Base-by-base conservation (phyloP, 2,113 vertebrate genomes). In the Boleophthalmus pectinirostris region DNA sequence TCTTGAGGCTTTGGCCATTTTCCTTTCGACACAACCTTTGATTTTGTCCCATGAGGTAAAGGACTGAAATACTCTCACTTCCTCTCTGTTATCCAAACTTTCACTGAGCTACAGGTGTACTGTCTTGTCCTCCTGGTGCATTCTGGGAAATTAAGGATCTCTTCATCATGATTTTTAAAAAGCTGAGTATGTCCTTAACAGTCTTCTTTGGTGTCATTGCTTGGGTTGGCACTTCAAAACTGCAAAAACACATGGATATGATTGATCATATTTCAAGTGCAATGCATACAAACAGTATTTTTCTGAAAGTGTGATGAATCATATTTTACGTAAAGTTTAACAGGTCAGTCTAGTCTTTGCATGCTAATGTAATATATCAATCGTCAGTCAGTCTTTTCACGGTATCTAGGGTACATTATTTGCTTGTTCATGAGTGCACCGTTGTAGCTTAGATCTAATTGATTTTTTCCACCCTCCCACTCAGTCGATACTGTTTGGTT, bases 1-100 rank as follows among this genome's bases (percentile, higher is more conserved):
- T 29, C 70, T 38, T 18, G 69, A 65, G 1, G 1, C 67, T 57
- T 38, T 15, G 2, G 73, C 73, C 75, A 69, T 68, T 67, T 57
- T 66, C 61, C 21, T 21, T 63, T 38, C 10, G 66, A 81, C 73
- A 45, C 61, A 66, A 70, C 80, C 74, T 70, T 72, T 80, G 38
- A 82, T 69, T 76, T 29, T 35, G 58, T 71, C 56, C 46, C 78
- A 15, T 54, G 35, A 29, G 7, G 54, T 63, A 75, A 73, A 85
- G 78, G 75, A 86, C 88, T 15, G 89, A 83, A 83, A 73, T 84
- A 88, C 89, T 91, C 71, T 64, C 70, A 0, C 65, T 64, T 45
- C 54, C 71, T 72, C 68, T 73, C 65, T n/a, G 3, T 21, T 66
- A 69, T 70, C 61, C 54, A 20, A 35, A 0, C 25, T 25, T 80